These are phyloP conservation scores for Ctenochaetus hawaiiensis DNA, from an alignment of 2,797 vertebrate genomes.

Conservation along the genomic window DNA sequence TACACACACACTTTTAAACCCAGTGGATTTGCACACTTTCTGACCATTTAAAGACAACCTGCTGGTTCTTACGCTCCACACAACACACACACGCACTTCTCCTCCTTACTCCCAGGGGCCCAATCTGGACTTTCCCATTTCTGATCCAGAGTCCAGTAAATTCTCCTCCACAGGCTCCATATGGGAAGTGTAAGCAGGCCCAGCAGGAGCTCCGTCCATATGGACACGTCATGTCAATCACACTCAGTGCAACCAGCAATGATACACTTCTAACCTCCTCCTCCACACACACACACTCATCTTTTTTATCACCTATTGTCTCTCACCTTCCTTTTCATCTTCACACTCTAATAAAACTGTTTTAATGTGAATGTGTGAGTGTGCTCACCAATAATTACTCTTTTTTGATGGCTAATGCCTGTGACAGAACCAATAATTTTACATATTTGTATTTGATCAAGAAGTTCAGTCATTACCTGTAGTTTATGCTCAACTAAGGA, in stretches of 20 bases:
- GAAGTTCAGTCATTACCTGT: too few relatives aligned
- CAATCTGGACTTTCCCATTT: constrained; percentile 81
- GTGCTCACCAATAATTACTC: neutral
- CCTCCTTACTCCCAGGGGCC: constrained; percentile 86
- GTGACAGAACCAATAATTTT: too few relatives aligned
- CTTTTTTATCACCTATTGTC: neutral
- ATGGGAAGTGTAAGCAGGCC: constrained; percentile 88
- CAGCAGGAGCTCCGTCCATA: constrained; percentile 86
- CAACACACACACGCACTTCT: constrained; percentile 22
- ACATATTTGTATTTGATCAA: too few relatives aligned
- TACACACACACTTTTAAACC: constrained; percentile 7
- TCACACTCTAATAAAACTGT: constrained; percentile 5
- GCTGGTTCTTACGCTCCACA: constrained; percentile 9
- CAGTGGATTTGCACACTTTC: constrained; percentile 21
- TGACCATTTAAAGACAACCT: constrained; percentile 37
- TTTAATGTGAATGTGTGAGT: neutral
- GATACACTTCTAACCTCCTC: constrained; percentile 70
- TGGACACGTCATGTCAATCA: constrained; percentile 82
- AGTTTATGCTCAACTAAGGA: too few relatives aligned
- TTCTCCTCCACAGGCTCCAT: constrained; percentile 89
- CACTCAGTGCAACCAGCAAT: constrained; percentile 43
- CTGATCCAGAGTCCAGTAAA: constrained; percentile 88
- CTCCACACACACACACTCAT: neutral
- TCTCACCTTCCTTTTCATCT: constrained; percentile 4
- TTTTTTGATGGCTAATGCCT: too few relatives aligned